Evolutionary conservation across 2,888 invertebrate species (phyloP), one percentile per base, ranked within the genome.

Genomic region (Brassicogethes aeneus): DNA sequence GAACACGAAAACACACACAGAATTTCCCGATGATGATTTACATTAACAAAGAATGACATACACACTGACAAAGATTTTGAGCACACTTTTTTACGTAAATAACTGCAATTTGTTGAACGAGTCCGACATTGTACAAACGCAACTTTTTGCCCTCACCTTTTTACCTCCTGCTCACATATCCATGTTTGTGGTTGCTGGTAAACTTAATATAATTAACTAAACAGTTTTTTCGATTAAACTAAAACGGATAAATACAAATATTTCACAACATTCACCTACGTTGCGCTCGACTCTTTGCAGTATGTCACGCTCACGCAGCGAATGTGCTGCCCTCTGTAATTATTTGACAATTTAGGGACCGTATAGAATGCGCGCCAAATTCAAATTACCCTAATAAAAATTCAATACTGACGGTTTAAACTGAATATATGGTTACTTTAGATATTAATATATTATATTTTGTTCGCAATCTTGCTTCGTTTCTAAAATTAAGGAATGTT

Each of bases 211-310:
- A 10, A 23, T 23, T 23, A 23, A 23, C n/a, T n/a, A 23, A 23
- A 23, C 23, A 10, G 23, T 23, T 23, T 23, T 23, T 23, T 23
- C 23, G n/a, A n/a, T n/a, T 23, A 45, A 41, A 50, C 46, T 49
- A 53, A 43, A 39, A 43, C 17, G 34, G 31, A 42, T 39, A 46
- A 51, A 43, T 41, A 44, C 46, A 53, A 47, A 46, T 45, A 50
- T 44, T 51, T 52, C 50, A 51, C 46, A 46, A 59, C 62, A 60
- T 61, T 57, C 59, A 62, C 59, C 58, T 59, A 58, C 60, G 59
- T 57, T 57, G 50, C 52, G 51, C 50, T 54, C 45, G 41, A 48
- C 52, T 47, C 45, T 44, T 47, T 43, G 42, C 50, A 50, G 52
- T 53, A 52, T 48, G 44, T 50, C 47, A 47, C 40, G 45, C 43